Conservation (phyloP, 1,140 invertebrate genomes). For the Trichonephila clavipes region DNA sequence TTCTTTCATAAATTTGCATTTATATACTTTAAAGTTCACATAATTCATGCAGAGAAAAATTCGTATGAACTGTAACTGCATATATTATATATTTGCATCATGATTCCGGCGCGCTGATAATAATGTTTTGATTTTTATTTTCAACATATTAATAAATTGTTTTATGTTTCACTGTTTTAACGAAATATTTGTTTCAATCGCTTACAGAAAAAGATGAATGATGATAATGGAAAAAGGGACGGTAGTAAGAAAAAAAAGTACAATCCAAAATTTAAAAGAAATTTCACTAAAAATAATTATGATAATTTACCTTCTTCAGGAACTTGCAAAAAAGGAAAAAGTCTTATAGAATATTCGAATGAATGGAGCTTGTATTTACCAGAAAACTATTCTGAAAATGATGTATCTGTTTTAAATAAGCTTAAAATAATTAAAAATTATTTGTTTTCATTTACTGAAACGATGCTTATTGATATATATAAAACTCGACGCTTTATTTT, state of each 20-base stretch:
- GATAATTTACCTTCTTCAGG: background rate
- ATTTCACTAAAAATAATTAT: background rate
- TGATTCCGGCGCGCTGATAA: background rate
- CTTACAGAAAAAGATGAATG: background rate
- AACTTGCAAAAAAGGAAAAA: background rate
- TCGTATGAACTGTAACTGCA: background rate
- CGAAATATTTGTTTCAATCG: no score
- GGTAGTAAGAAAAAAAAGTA: conserved; percentile 8
- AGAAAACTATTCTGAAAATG: conserved; percentile 83
- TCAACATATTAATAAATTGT: no score
- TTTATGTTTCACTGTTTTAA: no score
- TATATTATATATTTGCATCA: no score
- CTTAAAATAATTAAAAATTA: conserved; percentile 83
- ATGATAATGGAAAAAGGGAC: background rate
- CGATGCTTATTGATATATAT: conserved; percentile 84
- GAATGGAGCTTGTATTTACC: conserved; percentile 87
- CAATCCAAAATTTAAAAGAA: conserved; percentile 4
- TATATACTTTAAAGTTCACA: no score
- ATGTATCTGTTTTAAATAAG: conserved; percentile 82
- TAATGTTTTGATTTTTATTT: background rate
- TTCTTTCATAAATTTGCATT: no score
- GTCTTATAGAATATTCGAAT: conserved; percentile 76
- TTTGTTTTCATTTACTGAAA: conserved; percentile 82
- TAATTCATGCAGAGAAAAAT: no score
- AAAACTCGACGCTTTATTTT: conserved; percentile 85